Evolutionary conservation across 2,113 vertebrate genomes (phyloP), one percentile per base, ranked within the genome.

Genomic region (Heterotis niloticus): DNA sequence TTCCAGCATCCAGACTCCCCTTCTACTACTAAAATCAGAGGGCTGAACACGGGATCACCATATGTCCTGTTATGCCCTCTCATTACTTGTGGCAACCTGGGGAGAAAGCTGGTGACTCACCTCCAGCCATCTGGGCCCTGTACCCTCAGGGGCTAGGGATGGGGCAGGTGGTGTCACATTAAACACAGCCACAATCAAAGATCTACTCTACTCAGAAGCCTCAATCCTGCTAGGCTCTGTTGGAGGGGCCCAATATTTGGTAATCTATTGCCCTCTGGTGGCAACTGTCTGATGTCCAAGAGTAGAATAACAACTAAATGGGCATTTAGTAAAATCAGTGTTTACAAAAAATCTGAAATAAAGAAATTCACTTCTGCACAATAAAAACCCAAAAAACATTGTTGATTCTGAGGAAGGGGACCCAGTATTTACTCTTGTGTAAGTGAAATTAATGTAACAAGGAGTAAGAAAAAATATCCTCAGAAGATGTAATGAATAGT

Each of bases 251-350:
- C 29, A 28, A 44, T 74, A 3, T 60, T 29, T 70, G 56, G 56
- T 28, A 26, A 18, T 60, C 78, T 64, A 82, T 79, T 85, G 79
- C 78, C 82, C 79, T 77, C 85, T 82, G 73, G 68, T 85, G 85
- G 76, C 29, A 20, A 44, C 34, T 28, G 13, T 5, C 20, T 26
- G 26, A 57, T 62, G 16, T 78, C 5, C 23, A 62, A 14, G 54
- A 70, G 20, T 1, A 51, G 26, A 70, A 14, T 34, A 7, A 44
- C 2, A 44, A 56, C 7, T 20, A n/a, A n/a, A n/a, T 62, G 20
- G 13, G 20, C 14, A 44, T 44, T 44, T 7, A 44, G 34, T 44
- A 44, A 44, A 44, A 44, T 44, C 3, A 44, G 34, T 2, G 7
- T 44, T 44, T 44, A 44, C 34, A 44, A 44, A n/a, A 44, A 44